These are phyloP conservation scores for Acridotheres tristis DNA, from an alignment of 2,797 vertebrate genomes.

Conservation along the genomic window DNA sequence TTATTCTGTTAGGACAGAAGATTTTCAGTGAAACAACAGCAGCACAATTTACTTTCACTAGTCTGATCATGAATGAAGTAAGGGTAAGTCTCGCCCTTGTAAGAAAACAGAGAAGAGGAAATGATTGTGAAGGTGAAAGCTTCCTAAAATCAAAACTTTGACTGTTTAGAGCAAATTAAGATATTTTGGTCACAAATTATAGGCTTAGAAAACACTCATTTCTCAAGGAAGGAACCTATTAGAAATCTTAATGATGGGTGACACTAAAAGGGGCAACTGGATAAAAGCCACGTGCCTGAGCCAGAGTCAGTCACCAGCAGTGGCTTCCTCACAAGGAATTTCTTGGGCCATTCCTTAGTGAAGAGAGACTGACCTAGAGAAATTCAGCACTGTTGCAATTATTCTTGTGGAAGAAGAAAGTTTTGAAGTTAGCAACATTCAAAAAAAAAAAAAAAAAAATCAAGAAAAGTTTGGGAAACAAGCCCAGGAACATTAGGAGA, in stretches of 20 bases:
- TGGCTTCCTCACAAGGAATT: rapidly evolving
- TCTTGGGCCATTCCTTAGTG: neutral
- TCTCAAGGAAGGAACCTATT: neutral
- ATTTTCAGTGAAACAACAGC: neutral
- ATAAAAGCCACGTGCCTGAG: neutral
- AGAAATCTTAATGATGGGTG: neutral
- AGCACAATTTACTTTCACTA: neutral
- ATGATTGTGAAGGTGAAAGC: neutral
- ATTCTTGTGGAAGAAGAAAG: neutral
- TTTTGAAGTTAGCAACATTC: neutral
- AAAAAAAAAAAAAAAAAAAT: neutral
- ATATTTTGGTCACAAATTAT: neutral
- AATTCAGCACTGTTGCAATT: neutral
- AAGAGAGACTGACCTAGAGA: neutral
- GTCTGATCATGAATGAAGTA: neutral
- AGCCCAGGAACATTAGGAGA: neutral
- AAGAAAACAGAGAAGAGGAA: neutral
- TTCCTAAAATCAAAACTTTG: neutral
- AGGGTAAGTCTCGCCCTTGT: neutral
- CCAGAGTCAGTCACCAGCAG: neutral
- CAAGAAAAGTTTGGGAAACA: neutral
- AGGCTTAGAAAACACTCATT: neutral
- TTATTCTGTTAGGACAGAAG: neutral
- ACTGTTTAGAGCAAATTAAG: neutral
- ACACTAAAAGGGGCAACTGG: neutral